phyloP scores from a whole-genome alignment of 2,797 vertebrate genomes.

The Pelochelys cantorii region DNA sequence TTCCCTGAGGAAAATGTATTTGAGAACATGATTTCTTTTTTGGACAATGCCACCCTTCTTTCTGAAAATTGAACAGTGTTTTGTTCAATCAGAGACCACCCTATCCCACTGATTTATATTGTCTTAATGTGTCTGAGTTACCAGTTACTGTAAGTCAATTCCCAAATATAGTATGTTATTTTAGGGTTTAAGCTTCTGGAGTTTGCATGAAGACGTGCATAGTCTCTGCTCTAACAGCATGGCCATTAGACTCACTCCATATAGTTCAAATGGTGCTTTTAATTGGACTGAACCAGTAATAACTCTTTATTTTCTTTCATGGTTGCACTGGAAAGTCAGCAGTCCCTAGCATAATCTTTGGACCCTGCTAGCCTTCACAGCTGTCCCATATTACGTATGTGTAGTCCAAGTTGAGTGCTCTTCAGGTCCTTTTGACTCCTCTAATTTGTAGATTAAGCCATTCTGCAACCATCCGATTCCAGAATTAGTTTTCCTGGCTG shows the following conservation, averaged over 20 bases:
- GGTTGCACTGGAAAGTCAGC: neutral
- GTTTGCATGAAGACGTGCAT: neutral
- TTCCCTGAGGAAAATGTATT: neutral
- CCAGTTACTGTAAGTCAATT: neutral
- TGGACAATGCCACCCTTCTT: neutral
- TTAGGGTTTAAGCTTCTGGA: neutral
- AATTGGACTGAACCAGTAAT: neutral
- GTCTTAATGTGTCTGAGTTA: neutral
- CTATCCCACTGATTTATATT: neutral
- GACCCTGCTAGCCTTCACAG: neutral
- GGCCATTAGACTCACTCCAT: neutral
- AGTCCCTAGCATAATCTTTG: neutral
- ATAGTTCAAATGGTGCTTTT: neutral
- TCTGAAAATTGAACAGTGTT: neutral
- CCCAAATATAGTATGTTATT: neutral
- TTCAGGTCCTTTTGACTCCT: neutral
- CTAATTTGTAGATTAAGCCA: neutral
- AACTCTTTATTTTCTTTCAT: neutral
- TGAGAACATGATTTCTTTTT: neutral
- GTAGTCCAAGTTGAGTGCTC: neutral
- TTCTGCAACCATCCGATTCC: neutral
- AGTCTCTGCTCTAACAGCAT: neutral
- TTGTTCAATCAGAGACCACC: neutral
- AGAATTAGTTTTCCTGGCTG: constrained; percentile 9
- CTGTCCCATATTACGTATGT: neutral